phyloP scores from a whole-genome alignment of 2,113 vertebrate species.

The Channa argus region DNA sequence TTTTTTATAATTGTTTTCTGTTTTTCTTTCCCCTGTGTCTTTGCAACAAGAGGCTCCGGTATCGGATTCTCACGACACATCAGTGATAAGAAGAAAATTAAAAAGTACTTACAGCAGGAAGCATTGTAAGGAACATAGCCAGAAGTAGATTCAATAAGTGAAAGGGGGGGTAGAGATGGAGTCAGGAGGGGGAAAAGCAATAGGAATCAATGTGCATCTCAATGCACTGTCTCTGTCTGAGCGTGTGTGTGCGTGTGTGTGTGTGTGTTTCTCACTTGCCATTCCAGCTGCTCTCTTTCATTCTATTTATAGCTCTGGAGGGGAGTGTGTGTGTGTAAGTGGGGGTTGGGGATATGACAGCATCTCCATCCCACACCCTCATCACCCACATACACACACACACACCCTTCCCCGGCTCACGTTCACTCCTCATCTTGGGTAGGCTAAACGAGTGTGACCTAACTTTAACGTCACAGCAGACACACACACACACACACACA shows the following conservation, averaged over 20 bases:
- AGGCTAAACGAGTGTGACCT: constrained; percentile 77
- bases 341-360: constrained; percentile 76
- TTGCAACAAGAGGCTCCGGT: constrained; percentile 17
- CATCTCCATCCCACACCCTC: constrained; percentile 62
- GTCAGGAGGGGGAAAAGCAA: constrained; percentile 39
- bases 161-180: constrained; percentile 47
- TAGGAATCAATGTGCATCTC: constrained; percentile 60
- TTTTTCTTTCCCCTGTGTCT: constrained; percentile 14
- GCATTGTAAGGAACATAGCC: constrained; percentile 58
- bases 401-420: constrained; percentile 62
- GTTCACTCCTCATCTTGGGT: constrained; percentile 76
- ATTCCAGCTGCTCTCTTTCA: constrained; percentile 83
- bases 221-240: constrained; percentile 41
- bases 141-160: constrained; percentile 67
- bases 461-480: constrained; percentile 64
- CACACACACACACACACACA: constrained; percentile 10
- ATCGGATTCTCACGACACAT: constrained; percentile 36
- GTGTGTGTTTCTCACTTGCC: constrained; percentile 74
- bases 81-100: constrained; percentile 1
- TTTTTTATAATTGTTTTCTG: constrained; percentile 13
- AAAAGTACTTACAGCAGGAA: constrained; percentile 44
- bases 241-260: constrained; percentile 53
- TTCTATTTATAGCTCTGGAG: constrained; percentile 84
- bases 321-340: constrained; percentile 54
- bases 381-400: constrained; percentile 31